A percentile compares a stretch with the other conserved stretches of the same genome.
phyloP scores from a whole-genome alignment of 2,113 vertebrate species.

The Geococcyx californianus region DNA sequence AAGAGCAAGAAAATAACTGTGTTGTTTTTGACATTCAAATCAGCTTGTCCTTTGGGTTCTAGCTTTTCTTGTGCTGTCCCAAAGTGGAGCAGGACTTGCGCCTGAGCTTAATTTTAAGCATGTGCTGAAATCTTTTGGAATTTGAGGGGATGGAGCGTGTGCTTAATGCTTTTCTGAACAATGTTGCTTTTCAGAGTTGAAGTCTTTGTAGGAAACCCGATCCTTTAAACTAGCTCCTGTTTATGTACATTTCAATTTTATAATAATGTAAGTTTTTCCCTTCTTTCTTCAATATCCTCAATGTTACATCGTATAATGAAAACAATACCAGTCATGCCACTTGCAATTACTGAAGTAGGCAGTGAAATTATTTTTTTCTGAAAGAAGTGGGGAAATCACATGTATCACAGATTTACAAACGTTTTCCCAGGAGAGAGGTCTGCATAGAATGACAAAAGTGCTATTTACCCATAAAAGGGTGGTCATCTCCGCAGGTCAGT shows the following conservation, averaged over 20 bases:
- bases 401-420: conserved; percentile 15
- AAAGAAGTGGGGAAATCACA: background rate
- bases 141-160: background rate
- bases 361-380: background rate
- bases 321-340: conserved; percentile 1
- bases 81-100: background rate
- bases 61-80: background rate
- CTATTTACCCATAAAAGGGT: background rate
- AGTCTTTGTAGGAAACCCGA: conserved; percentile 18
- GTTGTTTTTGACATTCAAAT: background rate
- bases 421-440: background rate
- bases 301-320: conserved; percentile 12
- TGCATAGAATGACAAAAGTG: background rate
- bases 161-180: conserved; percentile 22
- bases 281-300: conserved; percentile 7
- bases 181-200: conserved; percentile 31
- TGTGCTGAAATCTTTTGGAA: background rate
- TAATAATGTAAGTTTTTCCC: conserved; percentile 15
- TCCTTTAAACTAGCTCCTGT: conserved; percentile 38
- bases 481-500: background rate
- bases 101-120: conserved; percentile 20
- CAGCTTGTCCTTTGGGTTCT: background rate
- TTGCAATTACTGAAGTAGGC: conserved; percentile 33
- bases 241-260: conserved; percentile 42
- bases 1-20: background rate